Percentiles rank a stretch among this genome's conserved stretches.
Conservation (phyloP, 1,140 invertebrate genomes). For the Kradibia gibbosae region DNA sequence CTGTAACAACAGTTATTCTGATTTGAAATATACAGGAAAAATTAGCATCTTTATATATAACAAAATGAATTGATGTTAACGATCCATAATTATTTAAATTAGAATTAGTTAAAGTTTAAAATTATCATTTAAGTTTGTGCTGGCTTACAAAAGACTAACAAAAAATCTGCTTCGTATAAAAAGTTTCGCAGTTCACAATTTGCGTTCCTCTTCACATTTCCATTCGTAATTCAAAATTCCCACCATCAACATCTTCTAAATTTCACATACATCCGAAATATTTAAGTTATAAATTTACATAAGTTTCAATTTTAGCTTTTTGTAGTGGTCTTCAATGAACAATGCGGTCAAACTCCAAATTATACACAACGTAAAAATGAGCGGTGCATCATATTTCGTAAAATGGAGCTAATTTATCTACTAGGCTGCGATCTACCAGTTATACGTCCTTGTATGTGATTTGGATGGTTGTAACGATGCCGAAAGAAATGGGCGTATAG, state of each 20-base stretch:
- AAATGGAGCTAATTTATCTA: not conserved
- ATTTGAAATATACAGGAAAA: no score
- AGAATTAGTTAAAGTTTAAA: not conserved
- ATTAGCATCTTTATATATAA: no score
- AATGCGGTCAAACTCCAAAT: not conserved
- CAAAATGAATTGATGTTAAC: not conserved
- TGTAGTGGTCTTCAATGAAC: not conserved
- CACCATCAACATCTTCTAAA: conserved; percentile 7
- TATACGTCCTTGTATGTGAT: not conserved
- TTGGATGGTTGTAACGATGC: not conserved
- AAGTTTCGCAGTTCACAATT: not conserved
- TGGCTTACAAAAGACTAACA: not conserved
- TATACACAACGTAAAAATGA: not conserved
- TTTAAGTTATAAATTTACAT: conserved; percentile 10
- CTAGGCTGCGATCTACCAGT: not conserved
- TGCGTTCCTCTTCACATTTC: conserved; percentile 5
- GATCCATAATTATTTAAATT: conserved; percentile 2
- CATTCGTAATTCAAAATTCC: conserved; percentile 19
- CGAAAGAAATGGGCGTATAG: no score
- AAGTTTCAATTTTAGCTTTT: conserved; percentile 9
- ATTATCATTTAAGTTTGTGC: not conserved
- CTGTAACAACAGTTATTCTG: no score
- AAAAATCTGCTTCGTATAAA: not conserved
- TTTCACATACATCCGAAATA: not conserved
- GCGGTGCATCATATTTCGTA: not conserved